Evolutionary conservation across 2,888 invertebrate genomes (phyloP), one percentile per base, ranked within the genome.

Genomic region (Drosophila cyrtoloma): DNA sequence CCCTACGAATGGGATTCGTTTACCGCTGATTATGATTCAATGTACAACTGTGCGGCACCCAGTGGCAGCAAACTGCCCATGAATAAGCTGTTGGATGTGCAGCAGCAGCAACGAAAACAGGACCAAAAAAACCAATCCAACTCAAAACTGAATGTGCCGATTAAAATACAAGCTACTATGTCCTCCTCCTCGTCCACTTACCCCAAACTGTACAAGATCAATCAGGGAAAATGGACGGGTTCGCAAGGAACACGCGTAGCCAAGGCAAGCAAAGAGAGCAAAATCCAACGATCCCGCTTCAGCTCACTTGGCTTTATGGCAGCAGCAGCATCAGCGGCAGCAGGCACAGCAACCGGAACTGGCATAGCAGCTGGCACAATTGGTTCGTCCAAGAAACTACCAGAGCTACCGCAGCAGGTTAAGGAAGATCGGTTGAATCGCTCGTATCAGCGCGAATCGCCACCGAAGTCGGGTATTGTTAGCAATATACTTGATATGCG

Each of bases 181-280:
- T 28, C 71, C 5, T n/a, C 71, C 0, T 26, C 37, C 9, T 22
- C 71, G 2, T 22, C 71, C 0, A 28, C 35, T 9, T 77, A 71
- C 51, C 68, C 79, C 4, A 67, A 82, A 1, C 50, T 71, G 12
- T 65, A 63, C 63, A 85, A 87, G 55, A 22, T 70, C 1, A 59
- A 55, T 22, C 62, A 61, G 30, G 35, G 47, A 22, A 84, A 76
- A n/a, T 69, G 35, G 47, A 56, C 14, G 37, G 59, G n/a, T 2
- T 22, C 33, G 16, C 19, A 33, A 2, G 19, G 10, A 2, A 19
- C 2, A 3, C 61, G 47, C 42, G 75, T 65, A 30, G 4, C 44
- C 5, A 19, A n/a, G n/a, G n/a, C 14, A 5, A 52, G 28, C 69
- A 73, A 67, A n/a, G 75, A 77, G 0, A 68, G 30, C 51, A 72